Evolutionary conservation across 2,113 vertebrate species (phyloP).

Genomic region (Camelus dromedarius): DNA sequence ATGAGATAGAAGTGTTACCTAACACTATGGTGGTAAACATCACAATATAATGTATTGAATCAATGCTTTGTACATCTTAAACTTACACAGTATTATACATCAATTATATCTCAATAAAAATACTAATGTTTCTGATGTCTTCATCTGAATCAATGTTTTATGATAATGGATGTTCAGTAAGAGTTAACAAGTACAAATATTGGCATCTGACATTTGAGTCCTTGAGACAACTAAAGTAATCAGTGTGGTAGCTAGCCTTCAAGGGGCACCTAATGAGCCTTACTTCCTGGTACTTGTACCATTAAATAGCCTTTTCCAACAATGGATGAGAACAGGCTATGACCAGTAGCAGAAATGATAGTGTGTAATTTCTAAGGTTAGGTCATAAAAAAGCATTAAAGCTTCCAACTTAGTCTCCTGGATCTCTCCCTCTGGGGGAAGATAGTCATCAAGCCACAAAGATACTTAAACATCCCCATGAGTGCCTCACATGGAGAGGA

Average conservation of each 20-base stretch:
- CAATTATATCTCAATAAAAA: neutral
- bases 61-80: neutral
- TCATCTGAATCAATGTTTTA: neutral
- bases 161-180: neutral
- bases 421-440: neutral
- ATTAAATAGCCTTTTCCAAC: neutral
- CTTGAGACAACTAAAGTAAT: neutral
- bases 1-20: neutral
- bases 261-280: neutral
- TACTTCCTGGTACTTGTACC: neutral
- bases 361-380: neutral
- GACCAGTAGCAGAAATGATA: neutral
- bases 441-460: neutral
- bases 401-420: neutral
- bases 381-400: neutral
- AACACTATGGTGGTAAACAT: neutral
- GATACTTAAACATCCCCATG: neutral
- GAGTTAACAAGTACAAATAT: neutral
- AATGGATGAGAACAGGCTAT: neutral
- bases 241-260: neutral
- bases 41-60: neutral
- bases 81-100: neutral
- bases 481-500: neutral
- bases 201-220: neutral
- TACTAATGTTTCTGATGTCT: neutral